phyloP scores from a whole-genome alignment of 2,888 invertebrate species.

The Caenorhabditis uteleia region DNA sequence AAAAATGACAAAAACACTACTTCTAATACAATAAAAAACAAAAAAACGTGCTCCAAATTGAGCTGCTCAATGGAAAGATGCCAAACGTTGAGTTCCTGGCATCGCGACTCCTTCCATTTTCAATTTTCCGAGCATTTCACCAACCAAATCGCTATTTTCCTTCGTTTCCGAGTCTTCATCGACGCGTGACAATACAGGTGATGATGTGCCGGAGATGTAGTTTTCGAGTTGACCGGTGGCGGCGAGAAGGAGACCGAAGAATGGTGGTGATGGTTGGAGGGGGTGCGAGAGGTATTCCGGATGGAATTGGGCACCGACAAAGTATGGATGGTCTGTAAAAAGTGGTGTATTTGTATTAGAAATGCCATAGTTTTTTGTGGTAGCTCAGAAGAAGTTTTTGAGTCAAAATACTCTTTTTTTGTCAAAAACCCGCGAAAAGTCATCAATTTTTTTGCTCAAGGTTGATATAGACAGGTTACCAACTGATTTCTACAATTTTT shows the following conservation, averaged over 20 bases:
- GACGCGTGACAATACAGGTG: constrained; percentile 3
- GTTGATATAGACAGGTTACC: no score
- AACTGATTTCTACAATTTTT: no score
- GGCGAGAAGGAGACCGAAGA: constrained; percentile 90
- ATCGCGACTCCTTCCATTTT: constrained; percentile 28
- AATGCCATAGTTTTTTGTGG: no score
- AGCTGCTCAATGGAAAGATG: constrained; percentile 21
- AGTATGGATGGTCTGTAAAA: constrained; percentile 82
- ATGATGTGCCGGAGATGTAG: background rate
- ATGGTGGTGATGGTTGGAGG: constrained; percentile 85
- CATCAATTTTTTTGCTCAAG: no score
- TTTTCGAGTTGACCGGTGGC: constrained; percentile 78
- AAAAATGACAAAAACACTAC: background rate
- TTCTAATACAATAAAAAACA: constrained; percentile 3
- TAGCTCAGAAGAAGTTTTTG: no score
- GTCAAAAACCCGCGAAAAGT: no score
- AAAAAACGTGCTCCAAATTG: background rate
- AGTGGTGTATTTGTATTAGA: background rate
- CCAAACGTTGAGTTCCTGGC: constrained; percentile 14
- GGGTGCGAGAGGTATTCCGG: constrained; percentile 85
- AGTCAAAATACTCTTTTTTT: no score
- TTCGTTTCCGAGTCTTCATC: constrained; percentile 3
- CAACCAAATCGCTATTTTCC: constrained; percentile 14
- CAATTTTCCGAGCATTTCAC: constrained; percentile 28
- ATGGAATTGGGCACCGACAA: constrained; percentile 94